Evolutionary conservation across 2,797 vertebrate species (phyloP), one percentile per base, ranked within the genome.

Genomic region (Pachyuromys duprasi): DNA sequence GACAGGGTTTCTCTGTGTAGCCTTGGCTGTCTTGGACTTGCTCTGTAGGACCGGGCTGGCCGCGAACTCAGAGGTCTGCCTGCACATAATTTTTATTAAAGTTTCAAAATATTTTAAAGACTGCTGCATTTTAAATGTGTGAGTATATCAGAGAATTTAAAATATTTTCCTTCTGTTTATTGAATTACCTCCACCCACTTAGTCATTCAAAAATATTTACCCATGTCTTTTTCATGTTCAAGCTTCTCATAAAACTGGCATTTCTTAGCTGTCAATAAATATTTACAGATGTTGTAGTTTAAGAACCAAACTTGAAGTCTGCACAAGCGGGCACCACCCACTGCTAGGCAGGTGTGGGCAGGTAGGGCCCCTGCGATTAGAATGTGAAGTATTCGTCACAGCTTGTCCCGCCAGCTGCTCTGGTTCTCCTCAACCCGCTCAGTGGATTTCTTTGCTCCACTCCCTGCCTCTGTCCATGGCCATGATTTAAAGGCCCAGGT

Each of bases 191-290:
- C 18, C 36, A 53, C 39, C 86, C 13, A 78, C n/a, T 90, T 78
- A 45, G 62, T 74, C 53, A 86, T 79, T 78, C 86, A 1, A 24
- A 70, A 84, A 69, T 49, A 28, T 92, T 88, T 70, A 88, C 72
- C 63, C 81, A 69, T 24, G 36, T 86, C 86, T 94, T 79, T 89
- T 86, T 86, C 39, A 18, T 76, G 8, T 74, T 96, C 8, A 90
- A 15, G 33, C 57, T 75, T 94, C 94, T 65, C 42, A 11, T 70
- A 57, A 90, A 95, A 82, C 86, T 94, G 78, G 17, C 12, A 72
- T 92, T 90, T 92, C 57, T 97, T 94, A 28, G 1, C 81, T 91
- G 60, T 87, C 55, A 89, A 39, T 80, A 94, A 95, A 90, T 95
- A 81, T 80, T 96, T 94, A 81, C 4, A 75, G 89, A 75, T 78